Evolutionary conservation across 1,140 invertebrate species (phyloP).

Genomic region (Cheumatopsyche charites): DNA sequence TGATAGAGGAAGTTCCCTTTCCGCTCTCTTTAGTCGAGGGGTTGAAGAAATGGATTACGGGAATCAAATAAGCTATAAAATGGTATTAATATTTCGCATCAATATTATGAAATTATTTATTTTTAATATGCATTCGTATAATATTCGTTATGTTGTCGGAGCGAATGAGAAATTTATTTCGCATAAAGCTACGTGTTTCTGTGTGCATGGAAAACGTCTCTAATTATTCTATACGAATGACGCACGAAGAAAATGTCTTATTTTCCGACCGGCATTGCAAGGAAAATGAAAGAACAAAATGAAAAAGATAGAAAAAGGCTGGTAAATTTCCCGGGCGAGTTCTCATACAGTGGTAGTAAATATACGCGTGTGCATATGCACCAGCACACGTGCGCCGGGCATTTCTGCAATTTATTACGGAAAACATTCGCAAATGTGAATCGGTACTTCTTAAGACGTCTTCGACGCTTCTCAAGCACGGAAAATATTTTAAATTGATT

Average conservation of each 20-base stretch:
- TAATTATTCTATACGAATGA: constrained; percentile 36
- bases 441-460: constrained; percentile 13
- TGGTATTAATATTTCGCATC: too few relatives aligned
- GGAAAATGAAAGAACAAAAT: constrained; percentile 31
- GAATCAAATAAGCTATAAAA: not conserved
- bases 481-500: too few relatives aligned
- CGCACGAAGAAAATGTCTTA: constrained; percentile 44
- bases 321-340: constrained; percentile 32
- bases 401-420: constrained; percentile 39
- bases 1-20: constrained; percentile 42
- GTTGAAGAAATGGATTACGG: not conserved
- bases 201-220: not conserved
- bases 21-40: constrained; percentile 30
- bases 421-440: constrained; percentile 36
- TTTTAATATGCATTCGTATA: too few relatives aligned
- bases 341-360: constrained; percentile 8
- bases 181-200: too few relatives aligned
- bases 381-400: constrained; percentile 7
- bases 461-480: constrained; percentile 1
- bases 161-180: too few relatives aligned
- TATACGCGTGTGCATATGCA: constrained; percentile 13
- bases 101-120: too few relatives aligned
- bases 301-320: constrained; percentile 27
- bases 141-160: too few relatives aligned
- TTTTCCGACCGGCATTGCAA: constrained; percentile 29